Base-by-base conservation (phyloP, 1,140 invertebrate species). In the Pentalonia nigronervosa region DNA sequence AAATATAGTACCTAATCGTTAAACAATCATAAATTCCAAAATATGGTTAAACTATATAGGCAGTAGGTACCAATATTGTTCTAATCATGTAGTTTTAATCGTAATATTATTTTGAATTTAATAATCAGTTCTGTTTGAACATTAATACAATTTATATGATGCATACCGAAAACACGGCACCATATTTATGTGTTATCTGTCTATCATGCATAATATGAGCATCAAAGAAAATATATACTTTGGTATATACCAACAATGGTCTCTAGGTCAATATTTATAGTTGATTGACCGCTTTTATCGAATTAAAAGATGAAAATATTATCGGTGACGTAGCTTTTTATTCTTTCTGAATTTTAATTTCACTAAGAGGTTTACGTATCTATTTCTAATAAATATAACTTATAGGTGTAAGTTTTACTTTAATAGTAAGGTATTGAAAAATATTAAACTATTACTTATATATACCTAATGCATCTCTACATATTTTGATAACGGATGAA, bases 281-380 rank as follows among this genome's bases (percentile, higher is more conserved):
- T 76, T 76, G 30, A 76, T 76, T 76, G 60, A 76, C 14, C 60
- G n/a, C n/a, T 76, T n/a, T 76, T 76, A 76, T 76, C 30, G n/a
- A n/a, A 76, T 76, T 76, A 17, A 76, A n/a, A 76, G 30, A 76
- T n/a, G 60, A 76, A 67, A 76, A 76, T 76, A 76, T 76, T n/a
- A 76, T 76, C 60, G 14, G 60, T 76, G n/a, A 76, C 60, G 60
- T 76, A 76, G 60, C 17, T 76, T 76, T 76, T 11, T 76, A 76
- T n/a, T 76, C n/a, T 76, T 60, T 76, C 17, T 76, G 17, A n/a
- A 4, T 76, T 76, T 76, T 76, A 76, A 76, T 76, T 76, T 76
- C 60, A n/a, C 60, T 76, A 76, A 76, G 14, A 76, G 14, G 60
- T 76, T 76, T 76, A 76, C 1, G 60, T 76, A 76, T 76, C 14